Percentiles rank a stretch among this genome's conserved stretches.
Evolutionary conservation across 1,140 invertebrate genomes (phyloP).

Genomic region (Pantala flavescens): DNA sequence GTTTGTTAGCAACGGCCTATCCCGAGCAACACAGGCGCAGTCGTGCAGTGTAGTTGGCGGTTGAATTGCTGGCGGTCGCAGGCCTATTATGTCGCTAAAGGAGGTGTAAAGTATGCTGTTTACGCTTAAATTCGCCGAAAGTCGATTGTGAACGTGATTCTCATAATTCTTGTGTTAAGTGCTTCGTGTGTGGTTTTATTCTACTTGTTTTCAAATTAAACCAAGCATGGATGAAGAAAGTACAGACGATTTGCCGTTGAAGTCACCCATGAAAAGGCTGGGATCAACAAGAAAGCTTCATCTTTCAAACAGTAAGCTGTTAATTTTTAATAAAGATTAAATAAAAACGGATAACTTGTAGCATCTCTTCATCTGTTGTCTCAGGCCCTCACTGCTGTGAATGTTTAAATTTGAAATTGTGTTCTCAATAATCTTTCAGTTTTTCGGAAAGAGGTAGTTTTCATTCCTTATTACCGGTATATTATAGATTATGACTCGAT

Average conservation of each 20-base stretch:
- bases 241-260: conserved; percentile 41
- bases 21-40: not conserved
- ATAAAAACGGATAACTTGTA: no score
- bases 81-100: not conserved
- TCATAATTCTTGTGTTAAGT: not conserved
- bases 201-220: not conserved
- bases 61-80: not conserved
- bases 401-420: no score
- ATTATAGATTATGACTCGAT: no score
- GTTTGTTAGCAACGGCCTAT: not conserved
- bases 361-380: no score
- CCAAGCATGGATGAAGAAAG: conserved; percentile 36
- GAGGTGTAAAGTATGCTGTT: not conserved
- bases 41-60: not conserved
- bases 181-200: not conserved
- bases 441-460: no score
- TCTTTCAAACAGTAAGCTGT: conserved; percentile 59
- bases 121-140: not conserved
- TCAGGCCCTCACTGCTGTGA: no score
- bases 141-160: not conserved
- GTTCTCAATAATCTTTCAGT: no score
- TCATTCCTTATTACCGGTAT: no score
- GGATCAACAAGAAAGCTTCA: conserved; percentile 67
- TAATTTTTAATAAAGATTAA: not conserved
- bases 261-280: conserved; percentile 63